These are phyloP conservation scores for Melopsittacus undulatus DNA, from an alignment of 2,797 vertebrate genomes.

Conservation along the genomic window DNA sequence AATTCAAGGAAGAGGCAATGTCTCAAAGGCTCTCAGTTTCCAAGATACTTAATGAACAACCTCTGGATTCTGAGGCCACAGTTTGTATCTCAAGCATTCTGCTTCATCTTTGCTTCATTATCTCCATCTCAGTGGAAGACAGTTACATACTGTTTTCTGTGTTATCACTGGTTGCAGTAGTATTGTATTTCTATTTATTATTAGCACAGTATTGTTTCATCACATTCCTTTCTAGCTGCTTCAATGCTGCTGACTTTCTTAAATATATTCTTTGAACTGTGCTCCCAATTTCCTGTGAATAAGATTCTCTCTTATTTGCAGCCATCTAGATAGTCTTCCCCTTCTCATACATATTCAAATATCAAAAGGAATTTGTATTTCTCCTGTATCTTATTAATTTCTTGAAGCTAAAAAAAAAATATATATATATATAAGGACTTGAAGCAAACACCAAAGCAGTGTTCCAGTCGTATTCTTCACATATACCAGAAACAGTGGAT, in stretches of 20 bases:
- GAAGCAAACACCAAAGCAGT: neutral
- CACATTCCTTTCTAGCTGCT: neutral
- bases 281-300: conserved; percentile 40
- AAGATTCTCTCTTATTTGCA: neutral
- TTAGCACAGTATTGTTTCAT: neutral
- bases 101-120: neutral
- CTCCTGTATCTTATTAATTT: neutral
- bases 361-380: conserved; percentile 5
- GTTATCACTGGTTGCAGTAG: neutral
- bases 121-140: neutral
- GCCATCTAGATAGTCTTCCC: neutral
- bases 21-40: neutral
- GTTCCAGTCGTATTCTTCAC: neutral
- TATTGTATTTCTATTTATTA: conserved; percentile 31
- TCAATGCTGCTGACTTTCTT: conserved; percentile 12
- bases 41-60: neutral
- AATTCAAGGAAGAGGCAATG: neutral
- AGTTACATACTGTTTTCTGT: neutral
- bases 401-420: neutral
- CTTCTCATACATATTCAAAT: conserved; percentile 37
- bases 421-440: neutral
- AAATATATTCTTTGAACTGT: conserved; percentile 41
- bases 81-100: neutral
- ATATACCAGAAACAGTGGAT: neutral
- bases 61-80: neutral